Percentiles rank a stretch among this genome's conserved stretches.
These are phyloP conservation scores for Cyrtorhinus lividipennis DNA, from an alignment of 1,140 invertebrate species.

Conservation along the genomic window DNA sequence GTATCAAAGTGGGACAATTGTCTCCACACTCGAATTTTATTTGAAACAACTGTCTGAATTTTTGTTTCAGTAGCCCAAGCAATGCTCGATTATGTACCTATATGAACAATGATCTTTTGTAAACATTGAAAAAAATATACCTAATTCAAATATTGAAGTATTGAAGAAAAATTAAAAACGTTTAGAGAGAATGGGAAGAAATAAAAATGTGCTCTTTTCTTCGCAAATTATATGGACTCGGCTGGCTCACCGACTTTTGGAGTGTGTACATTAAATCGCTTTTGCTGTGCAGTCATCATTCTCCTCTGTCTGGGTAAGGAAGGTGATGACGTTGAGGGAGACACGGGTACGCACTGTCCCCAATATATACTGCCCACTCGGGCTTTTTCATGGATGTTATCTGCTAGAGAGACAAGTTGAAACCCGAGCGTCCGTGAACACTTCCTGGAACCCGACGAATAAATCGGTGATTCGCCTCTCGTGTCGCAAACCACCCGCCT, in stretches of 20 bases:
- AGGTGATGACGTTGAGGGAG: no score
- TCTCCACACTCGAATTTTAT: constrained; percentile 19
- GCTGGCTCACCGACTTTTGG: no score
- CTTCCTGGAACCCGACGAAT: constrained; percentile 24
- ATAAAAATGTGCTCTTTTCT: no score
- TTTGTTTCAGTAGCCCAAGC: constrained; percentile 20
- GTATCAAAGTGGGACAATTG: constrained; percentile 23
- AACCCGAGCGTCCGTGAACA: constrained; percentile 20
- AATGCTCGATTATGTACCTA: constrained; percentile 16
- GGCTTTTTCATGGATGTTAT: constrained; percentile 13
- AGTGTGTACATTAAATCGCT: constrained; percentile 14
- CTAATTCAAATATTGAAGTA: no score
- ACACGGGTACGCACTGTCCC: constrained; percentile 18
- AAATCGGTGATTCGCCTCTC: constrained; percentile 21
- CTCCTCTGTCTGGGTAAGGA: no score
- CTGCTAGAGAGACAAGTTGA: constrained; percentile 13
- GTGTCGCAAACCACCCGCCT: constrained; percentile 17
- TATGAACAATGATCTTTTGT: constrained; percentile 15
- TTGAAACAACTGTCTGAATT: constrained; percentile 23
- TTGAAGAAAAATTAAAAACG: no score
- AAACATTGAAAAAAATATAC: no score
- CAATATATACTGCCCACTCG: constrained; percentile 3
- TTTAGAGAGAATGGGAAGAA: no score
- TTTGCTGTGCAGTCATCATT: constrained; percentile 17
- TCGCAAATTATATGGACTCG: no score